Base-by-base conservation (phyloP, 1,140 invertebrate genomes). In the Cotesia chilonis region DNA sequence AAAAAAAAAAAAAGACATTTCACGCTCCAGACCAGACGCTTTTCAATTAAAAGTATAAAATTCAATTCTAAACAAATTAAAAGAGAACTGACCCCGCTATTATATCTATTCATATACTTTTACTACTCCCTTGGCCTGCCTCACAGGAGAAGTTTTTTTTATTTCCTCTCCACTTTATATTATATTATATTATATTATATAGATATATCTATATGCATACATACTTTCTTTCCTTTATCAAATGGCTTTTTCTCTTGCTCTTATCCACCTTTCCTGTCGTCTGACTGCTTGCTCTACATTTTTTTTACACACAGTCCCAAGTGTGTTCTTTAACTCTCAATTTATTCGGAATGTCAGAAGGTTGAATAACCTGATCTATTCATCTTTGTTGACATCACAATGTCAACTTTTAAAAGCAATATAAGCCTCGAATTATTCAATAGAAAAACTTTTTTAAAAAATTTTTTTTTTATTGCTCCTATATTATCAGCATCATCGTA, bases 301-400 rank as follows among this genome's bases (percentile, higher is more conserved):
- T 68, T 68, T 68, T 68, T 37, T 28, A 52, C 65, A 47, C 47
- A 52, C 47, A 28, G 41, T 54, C 52, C 38, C 51, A 51, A 41
- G 9, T 7, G 10, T 38, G 37, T 55, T 10, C 14, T 51, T 65
- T 69, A 61, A 59, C 69, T 72, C 68, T 73, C 72, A 68, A 61
- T 71, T 68, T 73, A 70, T 69, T 70, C 75, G 59, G 59, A 60
- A 61, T 70, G 57, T 54, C 66, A 68, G 55, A 51, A 54, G 66
- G 66, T 68, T 68, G 66, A 68, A 59, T 54, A 55, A 55, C 54
- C 54, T 55, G n/a, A n/a, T 55, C 54, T 55, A 55, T 17, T 55
- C 12, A n/a, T 55, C 54, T 55, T 55, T 55, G 54, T 55, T 55
- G 54, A 55, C 54, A 55, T 55, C 54, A 55, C 17, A 55, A 55